Conservation (phyloP, 1,140 invertebrate genomes). For the Dufourea novaeangliae region DNA sequence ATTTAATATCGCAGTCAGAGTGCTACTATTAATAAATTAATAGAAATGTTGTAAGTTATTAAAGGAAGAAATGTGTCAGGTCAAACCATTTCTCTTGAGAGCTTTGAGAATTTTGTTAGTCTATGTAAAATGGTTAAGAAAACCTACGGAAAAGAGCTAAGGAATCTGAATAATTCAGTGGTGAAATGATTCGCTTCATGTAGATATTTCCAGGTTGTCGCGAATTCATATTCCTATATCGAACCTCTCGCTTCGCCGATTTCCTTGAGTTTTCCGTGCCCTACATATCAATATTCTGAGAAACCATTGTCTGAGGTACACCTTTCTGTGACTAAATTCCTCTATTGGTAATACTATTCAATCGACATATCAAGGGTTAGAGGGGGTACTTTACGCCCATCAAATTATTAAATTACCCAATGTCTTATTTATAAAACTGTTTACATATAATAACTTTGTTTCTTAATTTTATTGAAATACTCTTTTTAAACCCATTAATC, state of each 20-base stretch:
- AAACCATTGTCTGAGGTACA: background rate
- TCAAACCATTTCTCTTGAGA: too few relatives aligned
- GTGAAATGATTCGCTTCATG: background rate
- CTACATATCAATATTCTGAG: conserved; percentile 1
- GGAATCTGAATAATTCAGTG: background rate
- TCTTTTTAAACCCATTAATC: too few relatives aligned
- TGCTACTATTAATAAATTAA: too few relatives aligned
- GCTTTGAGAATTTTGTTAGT: too few relatives aligned
- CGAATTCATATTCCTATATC: conserved; percentile 1
- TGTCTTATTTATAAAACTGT: too few relatives aligned
- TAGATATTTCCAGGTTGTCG: background rate
- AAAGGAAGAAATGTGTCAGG: too few relatives aligned
- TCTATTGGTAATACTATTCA: background rate
- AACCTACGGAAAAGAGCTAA: background rate
- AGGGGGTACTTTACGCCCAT: too few relatives aligned
- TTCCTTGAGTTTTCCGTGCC: background rate
- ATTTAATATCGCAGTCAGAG: too few relatives aligned
- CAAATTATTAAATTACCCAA: too few relatives aligned
- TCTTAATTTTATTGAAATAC: too few relatives aligned
- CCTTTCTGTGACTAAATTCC: background rate
- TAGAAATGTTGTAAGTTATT: too few relatives aligned
- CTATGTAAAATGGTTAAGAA: background rate
- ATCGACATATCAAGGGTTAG: background rate
- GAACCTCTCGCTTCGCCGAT: background rate
- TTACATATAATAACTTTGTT: too few relatives aligned